phyloP scores from a whole-genome alignment of 2,113 vertebrate genomes.

The Eleginops maclovinus region DNA sequence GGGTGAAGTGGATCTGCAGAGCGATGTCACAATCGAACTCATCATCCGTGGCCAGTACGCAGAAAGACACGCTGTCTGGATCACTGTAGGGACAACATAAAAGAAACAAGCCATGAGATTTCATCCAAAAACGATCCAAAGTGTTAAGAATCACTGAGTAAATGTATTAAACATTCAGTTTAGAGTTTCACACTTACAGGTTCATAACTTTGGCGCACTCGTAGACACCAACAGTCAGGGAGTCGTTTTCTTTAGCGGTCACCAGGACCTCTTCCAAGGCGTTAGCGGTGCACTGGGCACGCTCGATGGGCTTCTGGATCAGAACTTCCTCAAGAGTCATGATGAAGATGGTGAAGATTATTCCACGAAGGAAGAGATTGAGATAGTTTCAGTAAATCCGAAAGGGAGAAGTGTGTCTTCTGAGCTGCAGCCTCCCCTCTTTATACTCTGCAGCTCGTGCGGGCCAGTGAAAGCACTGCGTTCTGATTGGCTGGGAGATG shows the following conservation, averaged over 20 bases:
- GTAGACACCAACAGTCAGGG: constrained; percentile 94
- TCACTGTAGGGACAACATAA: constrained; percentile 52
- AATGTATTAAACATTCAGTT: too few relatives aligned
- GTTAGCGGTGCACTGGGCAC: constrained; percentile 86
- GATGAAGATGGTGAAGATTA: constrained; percentile 55
- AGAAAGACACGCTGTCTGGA: constrained; percentile 84
- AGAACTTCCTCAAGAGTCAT: constrained; percentile 85
- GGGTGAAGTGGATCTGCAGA: constrained; percentile 87
- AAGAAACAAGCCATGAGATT: constrained; percentile 16
- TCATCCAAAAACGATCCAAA: neutral
- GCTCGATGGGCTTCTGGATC: constrained; percentile 74
- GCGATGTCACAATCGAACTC: constrained; percentile 80
- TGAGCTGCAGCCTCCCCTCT: neutral
- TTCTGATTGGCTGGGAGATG: constrained; percentile 78
- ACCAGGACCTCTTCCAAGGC: constrained; percentile 90
- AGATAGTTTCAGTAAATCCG: constrained; percentile 42
- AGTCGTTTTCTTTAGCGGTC: constrained; percentile 90
- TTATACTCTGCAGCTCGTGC: constrained; percentile 78
- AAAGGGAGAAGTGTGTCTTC: constrained; percentile 47
- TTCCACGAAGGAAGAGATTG: constrained; percentile 52
- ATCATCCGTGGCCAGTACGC: constrained; percentile 78
- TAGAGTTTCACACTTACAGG: constrained; percentile 88
- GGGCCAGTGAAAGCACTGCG: constrained; percentile 59
- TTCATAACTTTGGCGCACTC: constrained; percentile 98
- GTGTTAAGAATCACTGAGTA: rapidly evolving